Conservation (phyloP, 2,113 vertebrate genomes). For the Gallinago paraguaiae region DNA sequence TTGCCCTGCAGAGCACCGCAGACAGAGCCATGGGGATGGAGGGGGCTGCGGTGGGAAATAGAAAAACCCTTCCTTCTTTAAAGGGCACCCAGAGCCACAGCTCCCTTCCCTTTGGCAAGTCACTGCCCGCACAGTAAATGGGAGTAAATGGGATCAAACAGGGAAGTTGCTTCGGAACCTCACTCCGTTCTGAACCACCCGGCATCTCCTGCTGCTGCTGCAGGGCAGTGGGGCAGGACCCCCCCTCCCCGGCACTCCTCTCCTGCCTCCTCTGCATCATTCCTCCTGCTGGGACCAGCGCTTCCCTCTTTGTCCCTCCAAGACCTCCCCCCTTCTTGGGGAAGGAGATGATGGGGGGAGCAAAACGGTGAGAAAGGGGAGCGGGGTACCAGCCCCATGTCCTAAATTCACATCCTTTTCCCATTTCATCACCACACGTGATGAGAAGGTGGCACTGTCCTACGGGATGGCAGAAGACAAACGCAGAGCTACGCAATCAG, state of each 20-base stretch:
- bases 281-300: no score
- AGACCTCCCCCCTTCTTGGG: no score
- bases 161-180: no score
- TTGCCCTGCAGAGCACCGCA: fast-evolving
- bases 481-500: fast-evolving
- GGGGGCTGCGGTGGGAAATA: not conserved
- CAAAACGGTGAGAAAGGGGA: fast-evolving
- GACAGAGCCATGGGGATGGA: fast-evolving
- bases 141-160: no score
- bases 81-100: not conserved
- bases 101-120: no score
- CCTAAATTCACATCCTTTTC: not conserved
- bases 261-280: no score
- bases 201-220: no score
- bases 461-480: fast-evolving
- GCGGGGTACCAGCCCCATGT: fast-evolving
- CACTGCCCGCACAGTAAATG: no score
- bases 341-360: not conserved
- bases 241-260: no score
- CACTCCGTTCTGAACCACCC: no score
- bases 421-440: fast-evolving
- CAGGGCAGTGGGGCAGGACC: no score
- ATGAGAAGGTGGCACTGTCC: fast-evolving
- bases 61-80: not conserved
- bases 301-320: no score